phyloP scores from a whole-genome alignment of 2,888 invertebrate genomes.

The Pseudococcus jackbeardsleyi region DNA sequence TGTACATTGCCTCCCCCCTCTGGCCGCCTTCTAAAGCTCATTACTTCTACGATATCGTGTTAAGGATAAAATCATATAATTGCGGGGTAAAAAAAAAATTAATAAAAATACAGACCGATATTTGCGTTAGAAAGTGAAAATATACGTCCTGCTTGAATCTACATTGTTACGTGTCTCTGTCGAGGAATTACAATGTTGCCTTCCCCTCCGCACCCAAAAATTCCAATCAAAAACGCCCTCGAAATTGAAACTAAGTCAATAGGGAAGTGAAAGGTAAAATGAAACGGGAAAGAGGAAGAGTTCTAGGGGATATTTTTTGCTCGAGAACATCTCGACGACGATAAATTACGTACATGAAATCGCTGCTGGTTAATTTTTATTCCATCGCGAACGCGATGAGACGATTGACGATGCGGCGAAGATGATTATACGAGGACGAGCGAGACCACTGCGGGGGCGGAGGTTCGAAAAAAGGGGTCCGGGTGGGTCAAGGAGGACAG shows the following conservation, averaged over 20 bases:
- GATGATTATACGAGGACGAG: not conserved
- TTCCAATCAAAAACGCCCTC: too few relatives aligned
- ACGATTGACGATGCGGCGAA: not conserved
- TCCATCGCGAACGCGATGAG: not conserved
- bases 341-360: not conserved
- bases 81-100: not conserved
- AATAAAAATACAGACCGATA: not conserved
- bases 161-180: too few relatives aligned
- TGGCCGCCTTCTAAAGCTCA: not conserved
- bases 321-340: not conserved
- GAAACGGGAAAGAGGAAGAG: too few relatives aligned
- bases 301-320: too few relatives aligned
- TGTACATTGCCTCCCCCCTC: not conserved
- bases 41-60: conserved; percentile 2
- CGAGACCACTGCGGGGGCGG: not conserved
- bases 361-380: not conserved
- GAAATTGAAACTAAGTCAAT: too few relatives aligned
- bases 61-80: not conserved
- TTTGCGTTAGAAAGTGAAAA: not conserved
- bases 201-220: too few relatives aligned
- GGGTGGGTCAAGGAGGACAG: not conserved
- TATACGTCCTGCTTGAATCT: too few relatives aligned
- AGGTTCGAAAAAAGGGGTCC: not conserved
- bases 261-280: too few relatives aligned
- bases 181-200: too few relatives aligned